Conservation (phyloP, 2,888 invertebrate genomes). For the Drosophila picticornis region DNA sequence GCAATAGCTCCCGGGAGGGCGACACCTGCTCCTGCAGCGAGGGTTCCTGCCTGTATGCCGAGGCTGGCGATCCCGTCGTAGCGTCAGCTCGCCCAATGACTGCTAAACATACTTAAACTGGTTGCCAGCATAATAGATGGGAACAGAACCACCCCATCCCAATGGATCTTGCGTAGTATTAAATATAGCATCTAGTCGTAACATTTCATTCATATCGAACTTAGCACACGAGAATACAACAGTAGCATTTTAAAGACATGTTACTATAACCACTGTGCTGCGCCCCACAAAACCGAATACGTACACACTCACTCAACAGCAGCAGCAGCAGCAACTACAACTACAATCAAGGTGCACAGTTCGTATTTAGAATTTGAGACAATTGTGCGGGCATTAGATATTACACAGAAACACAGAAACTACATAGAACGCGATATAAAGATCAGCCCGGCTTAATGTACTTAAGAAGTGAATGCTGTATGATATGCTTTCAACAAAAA, state of each 20-base stretch:
- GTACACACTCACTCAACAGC: constrained; percentile 30
- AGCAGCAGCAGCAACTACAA: constrained; percentile 18
- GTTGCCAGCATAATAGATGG: constrained; percentile 11
- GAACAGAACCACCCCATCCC: neutral
- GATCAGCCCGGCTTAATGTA: constrained; percentile 44
- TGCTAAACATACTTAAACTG: constrained; percentile 73
- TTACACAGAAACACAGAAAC: constrained; percentile 28
- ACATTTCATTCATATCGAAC: constrained; percentile 78
- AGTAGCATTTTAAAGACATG: constrained; percentile 36
- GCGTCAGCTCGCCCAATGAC: constrained; percentile 54
- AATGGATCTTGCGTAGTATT: constrained; percentile 53
- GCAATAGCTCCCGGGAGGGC: constrained; percentile 86
- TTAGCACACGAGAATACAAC: constrained; percentile 47
- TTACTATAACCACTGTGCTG: constrained; percentile 23
- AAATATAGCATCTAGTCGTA: constrained; percentile 74
- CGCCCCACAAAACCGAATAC: constrained; percentile 46
- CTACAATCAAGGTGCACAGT: constrained; percentile 58
- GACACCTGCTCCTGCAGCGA: constrained; percentile 89
- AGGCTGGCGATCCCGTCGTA: constrained; percentile 86
- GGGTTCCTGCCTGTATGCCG: constrained; percentile 88
- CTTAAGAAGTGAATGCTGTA: constrained; percentile 66
- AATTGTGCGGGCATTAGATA: constrained; percentile 48
- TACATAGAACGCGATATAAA: constrained; percentile 33
- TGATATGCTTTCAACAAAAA: constrained; percentile 48
- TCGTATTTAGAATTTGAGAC: constrained; percentile 36